These are phyloP conservation scores for Nipponia nippon DNA, from an alignment of 2,113 vertebrate genomes.

Conservation along the genomic window DNA sequence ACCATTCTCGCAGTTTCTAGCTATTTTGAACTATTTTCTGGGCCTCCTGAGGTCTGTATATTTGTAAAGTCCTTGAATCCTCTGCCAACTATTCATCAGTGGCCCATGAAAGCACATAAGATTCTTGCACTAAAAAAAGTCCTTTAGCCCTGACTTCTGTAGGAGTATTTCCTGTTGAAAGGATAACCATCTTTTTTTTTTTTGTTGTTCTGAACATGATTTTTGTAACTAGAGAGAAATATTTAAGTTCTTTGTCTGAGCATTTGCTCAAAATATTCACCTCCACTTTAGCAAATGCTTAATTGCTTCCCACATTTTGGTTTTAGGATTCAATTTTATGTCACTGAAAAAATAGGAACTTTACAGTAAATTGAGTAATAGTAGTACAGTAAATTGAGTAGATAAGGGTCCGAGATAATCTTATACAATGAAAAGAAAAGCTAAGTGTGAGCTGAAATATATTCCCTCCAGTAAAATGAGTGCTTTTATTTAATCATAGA, in stretches of 20 bases:
- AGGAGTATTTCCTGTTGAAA: background rate
- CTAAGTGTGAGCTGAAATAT: background rate
- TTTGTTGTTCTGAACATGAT: accelerated
- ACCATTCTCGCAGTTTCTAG: background rate
- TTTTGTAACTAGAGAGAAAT: background rate
- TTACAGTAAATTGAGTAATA: background rate
- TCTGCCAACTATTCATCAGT: background rate
- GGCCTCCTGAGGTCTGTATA: background rate
- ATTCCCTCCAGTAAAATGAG: background rate
- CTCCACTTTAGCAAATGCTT: background rate
- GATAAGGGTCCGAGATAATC: background rate
- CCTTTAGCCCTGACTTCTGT: background rate
- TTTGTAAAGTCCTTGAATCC: background rate
- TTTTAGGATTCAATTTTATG: background rate
- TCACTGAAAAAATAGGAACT: background rate
- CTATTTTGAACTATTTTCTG: background rate
- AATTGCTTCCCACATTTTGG: background rate
- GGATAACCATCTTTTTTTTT: no score
- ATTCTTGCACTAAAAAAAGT: background rate
- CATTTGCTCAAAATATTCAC: background rate
- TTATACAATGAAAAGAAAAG: background rate
- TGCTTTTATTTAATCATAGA: background rate
- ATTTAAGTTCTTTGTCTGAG: background rate
- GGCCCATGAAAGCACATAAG: background rate
- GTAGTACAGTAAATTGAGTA: background rate